Percentiles rank a stretch among this genome's conserved stretches.
These are phyloP conservation scores for Apamea anceps DNA, from an alignment of 2,888 invertebrate genomes.

Conservation along the genomic window DNA sequence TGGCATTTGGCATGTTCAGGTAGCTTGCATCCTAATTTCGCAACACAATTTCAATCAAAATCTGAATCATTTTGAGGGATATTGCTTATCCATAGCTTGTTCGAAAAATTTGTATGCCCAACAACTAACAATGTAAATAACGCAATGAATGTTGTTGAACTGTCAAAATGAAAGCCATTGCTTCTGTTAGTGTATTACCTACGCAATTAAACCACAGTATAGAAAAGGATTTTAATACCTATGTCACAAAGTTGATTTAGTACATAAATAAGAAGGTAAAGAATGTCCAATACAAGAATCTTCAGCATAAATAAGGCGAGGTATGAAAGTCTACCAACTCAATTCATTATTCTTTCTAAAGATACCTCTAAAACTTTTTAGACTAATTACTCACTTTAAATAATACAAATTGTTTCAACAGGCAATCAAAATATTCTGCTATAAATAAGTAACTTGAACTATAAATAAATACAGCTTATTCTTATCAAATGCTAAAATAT, in stretches of 20 bases:
- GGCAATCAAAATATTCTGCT: conserved; percentile 27
- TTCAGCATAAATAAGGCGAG: not conserved
- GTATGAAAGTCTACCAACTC: not conserved
- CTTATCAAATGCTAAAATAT: conserved; percentile 13
- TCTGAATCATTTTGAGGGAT: not conserved
- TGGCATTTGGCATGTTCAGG: not conserved
- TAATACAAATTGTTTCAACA: conserved; percentile 3
- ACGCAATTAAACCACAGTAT: no score
- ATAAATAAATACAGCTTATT: conserved; percentile 2
- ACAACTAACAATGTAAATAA: not conserved
- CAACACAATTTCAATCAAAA: not conserved
- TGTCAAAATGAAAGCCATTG: no score
- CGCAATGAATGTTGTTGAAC: not conserved
- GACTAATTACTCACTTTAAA: not conserved
- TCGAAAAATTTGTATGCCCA: not conserved
- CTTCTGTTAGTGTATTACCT: not conserved
- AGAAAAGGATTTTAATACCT: not conserved
- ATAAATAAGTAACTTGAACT: conserved; percentile 11
- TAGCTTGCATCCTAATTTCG: not conserved
- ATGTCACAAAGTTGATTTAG: not conserved
- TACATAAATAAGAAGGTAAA: no score
- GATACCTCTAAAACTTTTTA: not conserved
- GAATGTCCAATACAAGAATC: no score
- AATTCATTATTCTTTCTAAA: not conserved
- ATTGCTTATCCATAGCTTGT: not conserved